A percentile compares a stretch with the other conserved stretches of the same genome.
Conservation (phyloP, 2,113 vertebrate genomes). For the Leucoraja erinaceus region DNA sequence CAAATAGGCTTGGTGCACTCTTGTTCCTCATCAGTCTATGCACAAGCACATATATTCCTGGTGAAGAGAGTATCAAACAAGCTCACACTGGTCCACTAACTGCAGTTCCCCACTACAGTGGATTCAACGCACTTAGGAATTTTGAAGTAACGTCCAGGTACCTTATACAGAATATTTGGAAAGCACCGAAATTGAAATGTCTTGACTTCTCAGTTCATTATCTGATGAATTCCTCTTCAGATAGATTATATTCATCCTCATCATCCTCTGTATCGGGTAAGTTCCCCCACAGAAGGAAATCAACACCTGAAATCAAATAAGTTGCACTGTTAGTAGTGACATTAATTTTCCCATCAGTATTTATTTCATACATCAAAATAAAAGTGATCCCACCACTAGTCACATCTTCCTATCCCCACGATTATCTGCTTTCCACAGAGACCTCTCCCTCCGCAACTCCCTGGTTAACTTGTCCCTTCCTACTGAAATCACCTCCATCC, state of each 20-base stretch:
- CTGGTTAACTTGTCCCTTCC: no score
- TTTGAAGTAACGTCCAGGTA: background rate
- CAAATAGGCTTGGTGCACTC: background rate
- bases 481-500: no score
- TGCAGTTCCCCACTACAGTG: background rate
- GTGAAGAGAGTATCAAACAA: background rate
- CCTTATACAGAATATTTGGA: background rate
- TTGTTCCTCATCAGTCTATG: background rate
- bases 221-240: conserved; percentile 75
- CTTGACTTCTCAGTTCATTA: conserved; percentile 40
- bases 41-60: background rate
- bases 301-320: conserved; percentile 66
- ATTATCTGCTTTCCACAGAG: no score
- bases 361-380: background rate
- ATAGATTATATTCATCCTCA: conserved; percentile 68
- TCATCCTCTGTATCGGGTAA: conserved; percentile 81
- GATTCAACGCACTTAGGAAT: background rate
- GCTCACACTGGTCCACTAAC: background rate
- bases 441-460: no score
- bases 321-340: background rate
- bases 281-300: conserved; percentile 86
- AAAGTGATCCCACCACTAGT: background rate
- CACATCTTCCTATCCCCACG: no score
- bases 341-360: background rate
- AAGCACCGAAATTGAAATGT: background rate